phyloP scores from a whole-genome alignment of 2,888 invertebrate species.

The Ophioninae sp. region DNA sequence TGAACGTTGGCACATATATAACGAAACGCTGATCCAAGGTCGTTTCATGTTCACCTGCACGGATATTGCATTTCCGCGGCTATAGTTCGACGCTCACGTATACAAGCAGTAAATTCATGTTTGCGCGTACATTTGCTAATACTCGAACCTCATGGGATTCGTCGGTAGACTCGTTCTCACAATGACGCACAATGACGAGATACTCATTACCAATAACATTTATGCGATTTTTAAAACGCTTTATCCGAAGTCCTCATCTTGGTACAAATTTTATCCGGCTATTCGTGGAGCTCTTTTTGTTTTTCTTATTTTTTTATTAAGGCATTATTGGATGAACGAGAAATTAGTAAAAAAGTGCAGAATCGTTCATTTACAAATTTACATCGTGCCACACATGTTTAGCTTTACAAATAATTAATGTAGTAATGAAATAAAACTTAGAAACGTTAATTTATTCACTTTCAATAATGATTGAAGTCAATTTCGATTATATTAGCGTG shows the following conservation, averaged over 20 bases:
- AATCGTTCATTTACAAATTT: too few relatives aligned
- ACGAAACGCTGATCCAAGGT: slow-evolving; percentile 33
- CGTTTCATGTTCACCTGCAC: slow-evolving; percentile 28
- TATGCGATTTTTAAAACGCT: slow-evolving; percentile 32
- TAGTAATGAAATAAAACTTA: too few relatives aligned
- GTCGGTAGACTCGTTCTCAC: not conserved
- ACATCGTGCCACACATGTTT: too few relatives aligned
- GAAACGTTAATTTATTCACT: too few relatives aligned
- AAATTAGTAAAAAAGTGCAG: too few relatives aligned
- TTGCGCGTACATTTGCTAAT: slow-evolving; percentile 16
- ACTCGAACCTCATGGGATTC: slow-evolving; percentile 23
- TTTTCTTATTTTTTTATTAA: not conserved
- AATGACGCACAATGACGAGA: slow-evolving; percentile 43
- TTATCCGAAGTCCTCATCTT: not conserved
- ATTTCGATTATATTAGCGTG: too few relatives aligned
- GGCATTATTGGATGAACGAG: too few relatives aligned
- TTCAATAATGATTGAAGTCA: too few relatives aligned
- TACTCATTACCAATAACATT: not conserved
- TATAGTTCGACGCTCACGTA: not conserved
- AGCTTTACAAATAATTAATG: too few relatives aligned
- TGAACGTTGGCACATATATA: not conserved
- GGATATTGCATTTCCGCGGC: not conserved
- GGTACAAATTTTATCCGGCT: not conserved
- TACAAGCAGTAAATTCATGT: not conserved
- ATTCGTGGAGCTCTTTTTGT: not conserved